phyloP scores from a whole-genome alignment of 2,113 vertebrate species.

The Heloderma charlesbogerti region DNA sequence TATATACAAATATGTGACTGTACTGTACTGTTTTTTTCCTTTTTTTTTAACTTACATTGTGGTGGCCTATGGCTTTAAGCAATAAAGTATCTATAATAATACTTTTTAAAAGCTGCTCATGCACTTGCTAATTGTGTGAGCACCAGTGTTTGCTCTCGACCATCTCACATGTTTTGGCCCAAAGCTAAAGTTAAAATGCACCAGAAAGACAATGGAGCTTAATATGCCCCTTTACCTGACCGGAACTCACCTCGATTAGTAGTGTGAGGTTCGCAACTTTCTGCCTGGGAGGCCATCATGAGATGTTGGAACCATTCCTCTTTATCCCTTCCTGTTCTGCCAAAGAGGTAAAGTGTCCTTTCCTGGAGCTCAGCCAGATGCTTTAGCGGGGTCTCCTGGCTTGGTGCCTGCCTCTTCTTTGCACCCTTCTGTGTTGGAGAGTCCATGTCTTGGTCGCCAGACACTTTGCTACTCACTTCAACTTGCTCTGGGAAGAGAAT shows the following conservation, averaged over 20 bases:
- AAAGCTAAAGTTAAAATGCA: neutral
- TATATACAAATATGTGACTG: no score
- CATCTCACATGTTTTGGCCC: neutral
- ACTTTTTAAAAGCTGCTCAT: no score
- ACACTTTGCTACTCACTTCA: neutral
- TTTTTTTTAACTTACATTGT: no score
- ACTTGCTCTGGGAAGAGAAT: conserved; percentile 69
- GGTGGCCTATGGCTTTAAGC: no score
- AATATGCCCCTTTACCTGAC: conserved; percentile 66
- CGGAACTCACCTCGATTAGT: conserved; percentile 57
- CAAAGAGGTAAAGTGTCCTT: conserved; percentile 84
- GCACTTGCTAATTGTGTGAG: neutral
- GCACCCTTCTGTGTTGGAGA: conserved; percentile 47
- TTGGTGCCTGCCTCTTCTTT: fast-evolving
- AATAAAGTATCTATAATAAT: no score
- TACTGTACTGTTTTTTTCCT: no score
- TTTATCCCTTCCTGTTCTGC: conserved; percentile 88
- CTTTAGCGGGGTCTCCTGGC: conserved; percentile 1
- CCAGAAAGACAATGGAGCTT: neutral
- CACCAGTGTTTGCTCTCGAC: no score
- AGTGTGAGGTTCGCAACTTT: conserved; percentile 50
- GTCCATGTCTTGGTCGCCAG: conserved; percentile 46
- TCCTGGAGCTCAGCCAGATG: conserved; percentile 22
- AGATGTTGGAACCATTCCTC: conserved; percentile 91
- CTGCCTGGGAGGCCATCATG: conserved; percentile 67